phyloP scores from a whole-genome alignment of 2,113 vertebrate species.

The Seriola dumerili region DNA sequence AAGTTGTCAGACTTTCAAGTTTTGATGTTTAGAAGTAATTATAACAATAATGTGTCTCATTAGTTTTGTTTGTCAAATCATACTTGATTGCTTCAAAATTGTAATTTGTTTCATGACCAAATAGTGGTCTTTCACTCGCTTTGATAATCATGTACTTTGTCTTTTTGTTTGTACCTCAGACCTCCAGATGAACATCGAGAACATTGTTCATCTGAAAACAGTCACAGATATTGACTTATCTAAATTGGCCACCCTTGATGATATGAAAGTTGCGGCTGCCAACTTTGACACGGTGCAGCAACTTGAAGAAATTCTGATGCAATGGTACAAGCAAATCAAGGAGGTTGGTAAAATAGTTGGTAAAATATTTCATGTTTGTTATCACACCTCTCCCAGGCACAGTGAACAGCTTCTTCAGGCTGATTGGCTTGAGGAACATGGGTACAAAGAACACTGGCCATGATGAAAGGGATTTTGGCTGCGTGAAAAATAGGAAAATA shows the following conservation, averaged over 20 bases:
- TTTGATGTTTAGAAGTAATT: background rate
- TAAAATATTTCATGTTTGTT: background rate
- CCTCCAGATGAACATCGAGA: constrained; percentile 81
- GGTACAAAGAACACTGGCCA: background rate
- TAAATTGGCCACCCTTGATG: constrained; percentile 81
- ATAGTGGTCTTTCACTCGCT: background rate
- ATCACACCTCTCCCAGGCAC: background rate
- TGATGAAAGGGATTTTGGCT: background rate
- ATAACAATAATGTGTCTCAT: background rate
- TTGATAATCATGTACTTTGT: background rate
- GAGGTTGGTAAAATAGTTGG: constrained; percentile 71
- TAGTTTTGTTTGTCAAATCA: constrained; percentile 2
- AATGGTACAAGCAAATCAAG: constrained; percentile 90
- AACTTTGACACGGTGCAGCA: constrained; percentile 81
- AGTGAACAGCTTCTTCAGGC: background rate
- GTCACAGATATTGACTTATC: constrained; percentile 83
- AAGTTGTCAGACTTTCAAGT: background rate
- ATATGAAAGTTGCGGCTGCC: constrained; percentile 82
- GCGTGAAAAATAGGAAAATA: background rate
- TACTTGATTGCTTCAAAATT: background rate
- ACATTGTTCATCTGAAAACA: constrained; percentile 81
- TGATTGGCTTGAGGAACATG: background rate
- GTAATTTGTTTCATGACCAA: background rate
- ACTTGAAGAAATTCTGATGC: constrained; percentile 86
- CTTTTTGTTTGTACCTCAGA: constrained; percentile 71